A percentile compares a stretch with the other conserved stretches of the same genome.
Evolutionary conservation across 2,888 invertebrate species (phyloP).

Genomic region (Philaethria dido): DNA sequence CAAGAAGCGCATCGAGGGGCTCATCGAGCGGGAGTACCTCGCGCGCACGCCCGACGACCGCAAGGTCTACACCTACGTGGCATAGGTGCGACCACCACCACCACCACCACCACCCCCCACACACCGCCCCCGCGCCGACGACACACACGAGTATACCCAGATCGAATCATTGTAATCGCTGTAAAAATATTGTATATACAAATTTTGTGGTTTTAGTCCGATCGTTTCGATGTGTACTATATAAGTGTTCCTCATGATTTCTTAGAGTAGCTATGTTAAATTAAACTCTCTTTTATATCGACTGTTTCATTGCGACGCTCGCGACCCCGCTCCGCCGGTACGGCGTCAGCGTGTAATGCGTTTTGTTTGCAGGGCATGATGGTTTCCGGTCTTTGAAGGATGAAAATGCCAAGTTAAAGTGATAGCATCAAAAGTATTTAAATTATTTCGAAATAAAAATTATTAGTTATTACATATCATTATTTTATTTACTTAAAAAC

Average conservation of each 20-base stretch:
- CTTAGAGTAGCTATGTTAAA: conserved; percentile 76
- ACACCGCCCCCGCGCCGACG: neutral
- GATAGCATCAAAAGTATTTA: conserved; percentile 78
- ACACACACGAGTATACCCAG: conserved; percentile 43
- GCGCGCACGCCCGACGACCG: conserved; percentile 98
- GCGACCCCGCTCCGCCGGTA: conserved; percentile 2
- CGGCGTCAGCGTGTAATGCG: conserved; percentile 44
- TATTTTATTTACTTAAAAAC: conserved; percentile 69
- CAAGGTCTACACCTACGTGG: conserved; percentile 98
- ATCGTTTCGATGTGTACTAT: conserved; percentile 70
- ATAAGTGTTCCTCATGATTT: conserved; percentile 70
- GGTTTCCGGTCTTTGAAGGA: conserved; percentile 65
- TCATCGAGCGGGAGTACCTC: conserved; percentile 99
- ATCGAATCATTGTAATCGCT: conserved; percentile 49
- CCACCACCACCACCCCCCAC: neutral
- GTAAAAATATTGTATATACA: conserved; percentile 71
- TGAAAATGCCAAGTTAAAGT: conserved; percentile 74
- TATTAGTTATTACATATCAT: conserved; percentile 70
- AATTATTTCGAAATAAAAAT: conserved; percentile 81
- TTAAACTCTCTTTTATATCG: conserved; percentile 67
- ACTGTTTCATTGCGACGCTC: conserved; percentile 56
- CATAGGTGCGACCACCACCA: conserved; percentile 81
- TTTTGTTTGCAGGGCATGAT: conserved; percentile 77
- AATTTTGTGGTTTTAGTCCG: conserved; percentile 64
- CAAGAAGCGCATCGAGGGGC: conserved; percentile 99